phyloP scores from a whole-genome alignment of 2,888 invertebrate species.

The Zele albiditarsus region DNA sequence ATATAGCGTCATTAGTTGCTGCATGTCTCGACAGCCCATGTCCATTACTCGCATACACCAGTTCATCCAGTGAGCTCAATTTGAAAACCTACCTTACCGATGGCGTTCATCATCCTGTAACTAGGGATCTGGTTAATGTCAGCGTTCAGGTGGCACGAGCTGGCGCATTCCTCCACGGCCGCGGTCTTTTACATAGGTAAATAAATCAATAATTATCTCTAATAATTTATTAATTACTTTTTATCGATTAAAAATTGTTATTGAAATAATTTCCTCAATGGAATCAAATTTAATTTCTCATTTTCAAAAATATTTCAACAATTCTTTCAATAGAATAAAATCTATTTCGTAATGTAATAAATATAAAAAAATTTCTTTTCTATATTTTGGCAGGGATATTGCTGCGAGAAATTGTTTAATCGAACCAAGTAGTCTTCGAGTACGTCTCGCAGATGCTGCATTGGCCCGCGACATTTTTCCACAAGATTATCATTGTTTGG shows the following conservation, averaged over 20 bases:
- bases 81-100: conserved; percentile 71
- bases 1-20: conserved; percentile 82
- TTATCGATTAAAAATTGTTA: neutral
- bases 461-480: conserved; percentile 93
- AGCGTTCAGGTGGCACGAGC: conserved; percentile 91
- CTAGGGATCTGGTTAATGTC: conserved; percentile 88
- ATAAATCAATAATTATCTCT: neutral
- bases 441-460: conserved; percentile 91
- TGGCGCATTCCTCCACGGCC: conserved; percentile 90
- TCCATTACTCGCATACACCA: conserved; percentile 83
- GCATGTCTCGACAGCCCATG: conserved; percentile 77
- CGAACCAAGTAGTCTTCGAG: conserved; percentile 78
- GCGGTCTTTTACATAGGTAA: conserved; percentile 85
- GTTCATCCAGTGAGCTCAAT: conserved; percentile 71
- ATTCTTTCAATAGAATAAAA: neutral
- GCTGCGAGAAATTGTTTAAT: conserved; percentile 91
- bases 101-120: conserved; percentile 73
- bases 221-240: neutral
- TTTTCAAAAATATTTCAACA: too few species aligned
- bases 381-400: conserved; percentile 78
- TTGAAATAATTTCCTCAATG: neutral
- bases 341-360: neutral
- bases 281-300: neutral
- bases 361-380: conserved; percentile 19
- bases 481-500: conserved; percentile 93